Evolutionary conservation across 1,140 invertebrate genomes (phyloP).

Genomic region (Lepeophtheirus salmonis): DNA sequence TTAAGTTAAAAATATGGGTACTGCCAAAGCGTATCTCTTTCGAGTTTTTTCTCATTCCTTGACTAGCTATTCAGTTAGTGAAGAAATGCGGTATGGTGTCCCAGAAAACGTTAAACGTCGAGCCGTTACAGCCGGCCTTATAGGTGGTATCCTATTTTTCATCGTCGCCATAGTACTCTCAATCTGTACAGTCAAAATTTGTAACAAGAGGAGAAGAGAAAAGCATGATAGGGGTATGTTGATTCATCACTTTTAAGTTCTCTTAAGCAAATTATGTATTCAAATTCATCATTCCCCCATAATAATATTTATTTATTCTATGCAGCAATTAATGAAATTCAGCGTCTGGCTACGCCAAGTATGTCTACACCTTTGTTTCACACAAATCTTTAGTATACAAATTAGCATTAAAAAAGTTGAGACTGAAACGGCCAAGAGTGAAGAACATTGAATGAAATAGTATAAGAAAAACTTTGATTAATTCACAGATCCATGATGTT

Average conservation of each 20-base stretch:
- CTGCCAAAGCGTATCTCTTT: slow-evolving; percentile 72
- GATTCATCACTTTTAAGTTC: too few species aligned
- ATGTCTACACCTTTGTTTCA: neutral
- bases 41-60: slow-evolving; percentile 64
- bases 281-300: neutral
- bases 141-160: slow-evolving; percentile 73
- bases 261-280: too few species aligned
- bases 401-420: too few species aligned
- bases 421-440: too few species aligned
- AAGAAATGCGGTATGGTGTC: slow-evolving; percentile 64
- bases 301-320: neutral
- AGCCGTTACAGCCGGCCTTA: slow-evolving; percentile 16
- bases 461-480: too few species aligned
- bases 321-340: neutral
- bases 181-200: slow-evolving; percentile 87
- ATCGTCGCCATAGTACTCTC: slow-evolving; percentile 86
- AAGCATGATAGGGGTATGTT: slow-evolving; percentile 85
- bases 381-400: too few species aligned
- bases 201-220: slow-evolving; percentile 82
- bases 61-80: slow-evolving; percentile 57
- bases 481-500: too few species aligned
- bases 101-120: slow-evolving; percentile 55
- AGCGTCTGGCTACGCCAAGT: slow-evolving; percentile 6
- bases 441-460: too few species aligned
- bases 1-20: slow-evolving; percentile 70